Evolutionary conservation across 2,888 invertebrate genomes (phyloP), one percentile per base, ranked within the genome.

Genomic region (Dynastes hyllus): DNA sequence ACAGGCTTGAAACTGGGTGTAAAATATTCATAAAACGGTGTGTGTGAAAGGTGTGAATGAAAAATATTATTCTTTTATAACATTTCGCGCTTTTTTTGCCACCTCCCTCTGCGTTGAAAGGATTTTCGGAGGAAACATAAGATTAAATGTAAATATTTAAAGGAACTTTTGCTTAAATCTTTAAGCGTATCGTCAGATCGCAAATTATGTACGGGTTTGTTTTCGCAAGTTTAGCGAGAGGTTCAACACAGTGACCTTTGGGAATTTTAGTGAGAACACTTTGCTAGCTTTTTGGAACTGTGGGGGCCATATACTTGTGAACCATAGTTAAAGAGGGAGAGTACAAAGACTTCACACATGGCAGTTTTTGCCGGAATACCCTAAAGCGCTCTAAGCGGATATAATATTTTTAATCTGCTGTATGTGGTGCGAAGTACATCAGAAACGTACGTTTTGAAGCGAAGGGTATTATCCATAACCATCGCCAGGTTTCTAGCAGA

Each of bases 11-110:
- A 73, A 58, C 73, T 58, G 73, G 53, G 40, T 58, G 16, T 73
- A 29, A 73, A 73, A 73, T 73, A 73, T 73, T 73, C 73, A 73
- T 73, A 73, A 73, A 73, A 73, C 58, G 58, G 73, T 58, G 58
- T 73, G 73, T 73, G 73, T 29, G 58, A 73, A 73, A 37, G 73
- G 40, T 58, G 73, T 40, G 73, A 73, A 73, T 73, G 73, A 73
- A 73, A 73, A 73, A 73, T 73, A 73, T 73, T 73, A 73, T 51
- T 73, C 58, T 73, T 73, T 73, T 73, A 73, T 73, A 58, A 73
- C 58, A 73, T 73, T 73, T 73, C 58, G 40, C 73, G 40, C 58
- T 16, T 73, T 51, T 73, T 73, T 58, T 13, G 11, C 22, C 40
- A 9, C 37, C 27, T 40, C 70, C 13, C 29, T 40, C 58, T 50